These are phyloP conservation scores for Leiothrix lutea DNA, from an alignment of 2,113 vertebrate species.

Conservation along the genomic window DNA sequence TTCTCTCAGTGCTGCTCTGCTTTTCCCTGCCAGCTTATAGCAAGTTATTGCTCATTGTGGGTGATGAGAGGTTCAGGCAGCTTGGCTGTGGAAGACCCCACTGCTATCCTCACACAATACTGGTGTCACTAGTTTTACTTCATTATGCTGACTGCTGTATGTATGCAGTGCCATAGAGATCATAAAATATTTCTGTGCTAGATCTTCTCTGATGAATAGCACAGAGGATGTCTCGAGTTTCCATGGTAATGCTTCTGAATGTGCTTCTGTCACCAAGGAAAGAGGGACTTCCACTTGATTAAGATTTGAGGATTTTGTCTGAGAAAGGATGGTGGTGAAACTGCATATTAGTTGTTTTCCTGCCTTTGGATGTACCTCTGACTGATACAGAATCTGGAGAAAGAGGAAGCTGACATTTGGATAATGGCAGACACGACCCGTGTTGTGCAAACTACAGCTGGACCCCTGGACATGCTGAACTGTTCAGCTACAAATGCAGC, in stretches of 20 bases:
- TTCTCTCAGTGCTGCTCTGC: not conserved
- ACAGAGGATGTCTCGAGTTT: conserved; percentile 27
- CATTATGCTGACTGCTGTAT: not conserved
- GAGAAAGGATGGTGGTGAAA: not conserved
- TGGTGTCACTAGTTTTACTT: not conserved
- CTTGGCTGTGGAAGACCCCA: not conserved
- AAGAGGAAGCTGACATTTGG: conserved; percentile 1
- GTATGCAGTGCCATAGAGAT: not conserved
- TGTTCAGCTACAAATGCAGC: conserved; percentile 44
- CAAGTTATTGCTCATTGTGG: not conserved
- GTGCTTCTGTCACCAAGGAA: conserved; percentile 35
- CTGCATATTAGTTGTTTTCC: not conserved
- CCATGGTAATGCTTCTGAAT: conserved; percentile 54
- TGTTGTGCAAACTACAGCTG: conserved; percentile 4
- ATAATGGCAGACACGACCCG: not conserved
- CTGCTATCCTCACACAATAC: not conserved
- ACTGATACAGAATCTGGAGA: not conserved
- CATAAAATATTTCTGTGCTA: conserved; percentile 34
- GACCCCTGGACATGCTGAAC: conserved; percentile 14
- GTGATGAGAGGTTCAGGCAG: not conserved
- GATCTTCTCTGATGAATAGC: conserved; percentile 1
- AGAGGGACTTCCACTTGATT: not conserved
- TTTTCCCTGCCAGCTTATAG: not conserved
- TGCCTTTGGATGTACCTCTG: not conserved
- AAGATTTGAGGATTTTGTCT: not conserved